phyloP scores from a whole-genome alignment of 1,140 invertebrate genomes.

The Eufriesea mexicana region DNA sequence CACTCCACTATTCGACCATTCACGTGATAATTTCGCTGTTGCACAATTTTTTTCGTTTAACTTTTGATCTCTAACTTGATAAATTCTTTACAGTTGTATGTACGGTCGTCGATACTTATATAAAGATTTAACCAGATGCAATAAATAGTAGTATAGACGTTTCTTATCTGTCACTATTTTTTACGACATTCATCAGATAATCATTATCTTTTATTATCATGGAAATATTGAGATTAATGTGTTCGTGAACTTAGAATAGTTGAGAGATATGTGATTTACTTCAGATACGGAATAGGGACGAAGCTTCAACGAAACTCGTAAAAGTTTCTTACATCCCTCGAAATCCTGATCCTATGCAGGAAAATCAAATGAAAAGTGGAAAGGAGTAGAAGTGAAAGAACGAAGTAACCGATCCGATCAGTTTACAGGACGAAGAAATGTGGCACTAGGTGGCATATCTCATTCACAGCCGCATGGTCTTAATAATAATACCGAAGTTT shows the following conservation, averaged over 20 bases:
- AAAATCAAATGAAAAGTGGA: neutral
- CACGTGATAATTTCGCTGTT: neutral
- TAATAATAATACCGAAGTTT: constrained; percentile 60
- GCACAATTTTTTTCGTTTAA: neutral
- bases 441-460: constrained; percentile 61
- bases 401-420: constrained; percentile 34
- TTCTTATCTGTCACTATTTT: neutral
- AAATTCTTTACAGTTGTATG: constrained; percentile 5
- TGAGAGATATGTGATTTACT: neutral
- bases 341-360: neutral
- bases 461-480: constrained; percentile 32
- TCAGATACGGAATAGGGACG: neutral
- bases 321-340: neutral
- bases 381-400: no score
- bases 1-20: constrained; percentile 9
- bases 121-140: neutral
- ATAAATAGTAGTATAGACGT: neutral
- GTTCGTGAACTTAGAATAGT: neutral
- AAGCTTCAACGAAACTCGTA: constrained; percentile 15
- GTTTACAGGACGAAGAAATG: constrained; percentile 64
- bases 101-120: neutral
- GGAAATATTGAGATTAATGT: neutral
- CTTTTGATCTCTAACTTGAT: neutral
- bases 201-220: neutral
- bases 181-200: neutral